A percentile compares a stretch with the other conserved stretches of the same genome.
These are phyloP conservation scores for Cylindroiulus punctatus DNA, from an alignment of 2,888 invertebrate species.

Conservation along the genomic window DNA sequence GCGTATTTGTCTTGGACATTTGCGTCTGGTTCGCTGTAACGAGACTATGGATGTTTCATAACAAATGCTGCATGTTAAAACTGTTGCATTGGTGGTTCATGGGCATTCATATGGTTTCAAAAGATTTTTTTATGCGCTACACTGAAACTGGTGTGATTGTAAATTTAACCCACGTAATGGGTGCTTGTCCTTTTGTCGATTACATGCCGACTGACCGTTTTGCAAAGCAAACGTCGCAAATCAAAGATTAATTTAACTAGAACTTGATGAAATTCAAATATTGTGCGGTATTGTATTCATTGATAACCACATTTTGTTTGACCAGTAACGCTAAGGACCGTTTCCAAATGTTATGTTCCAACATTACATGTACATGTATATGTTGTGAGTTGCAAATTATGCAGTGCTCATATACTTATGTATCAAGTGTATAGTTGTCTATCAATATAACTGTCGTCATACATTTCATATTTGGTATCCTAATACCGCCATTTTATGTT, in stretches of 20 bases:
- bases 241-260: background rate
- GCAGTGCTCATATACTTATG: conserved; percentile 16
- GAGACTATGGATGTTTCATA: no score
- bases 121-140: background rate
- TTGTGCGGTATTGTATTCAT: background rate
- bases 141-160: background rate
- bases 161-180: background rate
- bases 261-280: background rate
- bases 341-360: conserved; percentile 25
- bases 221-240: background rate
- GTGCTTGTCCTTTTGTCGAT: no score
- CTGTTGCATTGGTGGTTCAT: background rate
- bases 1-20: no score
- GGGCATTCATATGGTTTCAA: background rate
- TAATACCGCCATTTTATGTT: conserved; percentile 4
- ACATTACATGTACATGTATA: no score
- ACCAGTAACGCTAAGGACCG: conserved; percentile 9
- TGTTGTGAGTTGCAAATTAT: conserved; percentile 9
- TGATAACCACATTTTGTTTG: background rate
- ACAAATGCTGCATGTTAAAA: no score
- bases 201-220: background rate
- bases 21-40: no score
- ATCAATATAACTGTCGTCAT: background rate
- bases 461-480: background rate
- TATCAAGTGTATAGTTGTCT: background rate